Evolutionary conservation across 2,113 vertebrate genomes (phyloP).

Genomic region (Ahaetulla prasina): DNA sequence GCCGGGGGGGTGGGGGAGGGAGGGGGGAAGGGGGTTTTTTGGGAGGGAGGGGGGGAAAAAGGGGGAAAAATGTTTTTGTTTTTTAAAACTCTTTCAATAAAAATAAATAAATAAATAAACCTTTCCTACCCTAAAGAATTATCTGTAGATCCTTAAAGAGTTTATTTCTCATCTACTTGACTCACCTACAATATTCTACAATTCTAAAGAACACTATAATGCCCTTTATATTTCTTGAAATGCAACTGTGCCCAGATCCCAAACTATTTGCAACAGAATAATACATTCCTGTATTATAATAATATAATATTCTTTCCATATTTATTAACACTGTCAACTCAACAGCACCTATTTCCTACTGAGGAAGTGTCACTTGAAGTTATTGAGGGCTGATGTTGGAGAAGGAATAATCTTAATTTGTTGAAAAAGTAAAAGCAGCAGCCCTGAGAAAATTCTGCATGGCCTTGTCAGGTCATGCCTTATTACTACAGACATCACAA

Average conservation of each 20-base stretch:
- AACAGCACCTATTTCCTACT: background rate
- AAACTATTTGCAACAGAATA: background rate
- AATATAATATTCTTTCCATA: background rate
- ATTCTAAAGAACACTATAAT: background rate
- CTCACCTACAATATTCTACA: conserved; percentile 17
- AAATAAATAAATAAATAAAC: too few species aligned
- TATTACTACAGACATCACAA: background rate
- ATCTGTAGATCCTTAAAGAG: conserved; percentile 10
- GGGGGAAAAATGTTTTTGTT: too few species aligned
- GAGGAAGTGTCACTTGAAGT: background rate
- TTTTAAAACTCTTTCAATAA: too few species aligned
- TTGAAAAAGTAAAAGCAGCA: background rate
- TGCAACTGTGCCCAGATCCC: background rate
- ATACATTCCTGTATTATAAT: background rate
- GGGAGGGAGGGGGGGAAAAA: too few species aligned
- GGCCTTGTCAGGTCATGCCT: background rate
- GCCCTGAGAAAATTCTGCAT: background rate
- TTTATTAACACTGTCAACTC: background rate
- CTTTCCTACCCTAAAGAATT: background rate
- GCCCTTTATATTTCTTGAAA: background rate
- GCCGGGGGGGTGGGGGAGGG: too few species aligned
- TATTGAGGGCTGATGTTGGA: background rate
- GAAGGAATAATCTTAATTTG: background rate
- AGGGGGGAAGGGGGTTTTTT: too few species aligned
- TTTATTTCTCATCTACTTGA: conserved; percentile 26